Conservation (phyloP, 1,140 invertebrate species). For the Drosophila lini region DNA sequence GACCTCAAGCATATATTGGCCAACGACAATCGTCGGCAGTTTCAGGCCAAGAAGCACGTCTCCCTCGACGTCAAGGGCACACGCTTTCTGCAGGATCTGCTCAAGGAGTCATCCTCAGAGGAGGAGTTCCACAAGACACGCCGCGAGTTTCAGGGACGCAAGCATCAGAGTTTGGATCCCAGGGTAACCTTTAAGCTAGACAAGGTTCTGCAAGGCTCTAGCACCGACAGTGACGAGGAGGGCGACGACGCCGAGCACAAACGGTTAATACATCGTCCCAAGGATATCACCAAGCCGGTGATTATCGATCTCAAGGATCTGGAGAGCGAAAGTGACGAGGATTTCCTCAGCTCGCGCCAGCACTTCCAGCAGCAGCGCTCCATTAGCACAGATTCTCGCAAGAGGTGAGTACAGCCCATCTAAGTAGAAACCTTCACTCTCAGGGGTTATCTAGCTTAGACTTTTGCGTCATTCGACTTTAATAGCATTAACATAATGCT, state of each 20-base stretch:
- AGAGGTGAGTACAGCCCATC: constrained; percentile 63
- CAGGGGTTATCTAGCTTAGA: constrained; percentile 9
- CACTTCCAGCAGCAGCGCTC: constrained; percentile 81
- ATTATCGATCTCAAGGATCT: constrained; percentile 84
- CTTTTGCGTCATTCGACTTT: constrained; percentile 2
- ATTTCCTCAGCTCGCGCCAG: constrained; percentile 70
- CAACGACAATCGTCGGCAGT: constrained; percentile 78
- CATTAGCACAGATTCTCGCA: constrained; percentile 83
- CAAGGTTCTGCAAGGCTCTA: constrained; percentile 77
- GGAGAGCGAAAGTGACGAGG: constrained; percentile 83
- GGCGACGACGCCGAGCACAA: constrained; percentile 81
- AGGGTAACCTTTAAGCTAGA: constrained; percentile 82
- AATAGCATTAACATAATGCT: constrained; percentile 8
- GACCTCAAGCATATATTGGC: constrained; percentile 76
- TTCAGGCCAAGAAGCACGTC: constrained; percentile 84
- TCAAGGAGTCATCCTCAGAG: constrained; percentile 82
- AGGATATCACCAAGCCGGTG: constrained; percentile 83
- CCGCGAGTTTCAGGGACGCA: constrained; percentile 81
- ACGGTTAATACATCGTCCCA: constrained; percentile 76
- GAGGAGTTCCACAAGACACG: constrained; percentile 82
- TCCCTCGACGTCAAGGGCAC: constrained; percentile 82
- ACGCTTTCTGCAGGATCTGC: constrained; percentile 70
- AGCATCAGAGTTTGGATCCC: constrained; percentile 83
- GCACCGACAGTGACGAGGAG: constrained; percentile 81
- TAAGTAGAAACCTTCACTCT: no score